Percentiles rank a stretch among this genome's conserved stretches.
phyloP scores from a whole-genome alignment of 2,113 vertebrate genomes.

The Myrmophylax atrothorax region DNA sequence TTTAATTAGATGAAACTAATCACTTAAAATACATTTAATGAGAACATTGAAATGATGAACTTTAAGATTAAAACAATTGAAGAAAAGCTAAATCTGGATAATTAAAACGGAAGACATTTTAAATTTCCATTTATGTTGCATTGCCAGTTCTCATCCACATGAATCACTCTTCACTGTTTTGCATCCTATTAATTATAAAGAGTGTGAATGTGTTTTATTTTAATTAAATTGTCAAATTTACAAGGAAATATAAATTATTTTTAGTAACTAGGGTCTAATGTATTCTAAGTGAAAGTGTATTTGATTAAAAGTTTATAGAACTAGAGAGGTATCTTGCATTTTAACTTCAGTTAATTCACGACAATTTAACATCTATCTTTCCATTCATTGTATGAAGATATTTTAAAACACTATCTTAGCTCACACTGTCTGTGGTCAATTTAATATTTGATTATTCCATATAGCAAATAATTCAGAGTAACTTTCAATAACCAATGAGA shows the following conservation, averaged over 20 bases:
- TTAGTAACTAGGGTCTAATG: neutral
- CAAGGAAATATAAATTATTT: neutral
- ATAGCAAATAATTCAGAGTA: neutral
- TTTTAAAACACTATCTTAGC: neutral
- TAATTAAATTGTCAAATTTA: slow-evolving; percentile 11
- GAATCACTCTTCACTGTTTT: neutral
- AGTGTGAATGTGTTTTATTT: slow-evolving; percentile 20
- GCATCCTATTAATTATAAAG: slow-evolving; percentile 3
- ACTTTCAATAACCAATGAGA: neutral
- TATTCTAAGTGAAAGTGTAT: neutral
- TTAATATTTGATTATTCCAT: neutral
- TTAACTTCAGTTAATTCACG: neutral
- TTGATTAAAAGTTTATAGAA: neutral
- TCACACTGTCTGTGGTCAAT: neutral
- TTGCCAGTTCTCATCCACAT: neutral
- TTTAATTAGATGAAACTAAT: neutral
- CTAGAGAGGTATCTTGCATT: neutral
- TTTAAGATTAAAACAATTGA: neutral
- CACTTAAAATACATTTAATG: neutral
- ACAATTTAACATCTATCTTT: neutral
- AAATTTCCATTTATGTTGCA: neutral
- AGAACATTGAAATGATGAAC: neutral
- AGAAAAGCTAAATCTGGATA: neutral
- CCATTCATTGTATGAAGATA: neutral
- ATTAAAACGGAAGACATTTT: neutral